Evolutionary conservation across 2,888 invertebrate species (phyloP), one percentile per base, ranked within the genome.

Genomic region (Andrena bicolor): DNA sequence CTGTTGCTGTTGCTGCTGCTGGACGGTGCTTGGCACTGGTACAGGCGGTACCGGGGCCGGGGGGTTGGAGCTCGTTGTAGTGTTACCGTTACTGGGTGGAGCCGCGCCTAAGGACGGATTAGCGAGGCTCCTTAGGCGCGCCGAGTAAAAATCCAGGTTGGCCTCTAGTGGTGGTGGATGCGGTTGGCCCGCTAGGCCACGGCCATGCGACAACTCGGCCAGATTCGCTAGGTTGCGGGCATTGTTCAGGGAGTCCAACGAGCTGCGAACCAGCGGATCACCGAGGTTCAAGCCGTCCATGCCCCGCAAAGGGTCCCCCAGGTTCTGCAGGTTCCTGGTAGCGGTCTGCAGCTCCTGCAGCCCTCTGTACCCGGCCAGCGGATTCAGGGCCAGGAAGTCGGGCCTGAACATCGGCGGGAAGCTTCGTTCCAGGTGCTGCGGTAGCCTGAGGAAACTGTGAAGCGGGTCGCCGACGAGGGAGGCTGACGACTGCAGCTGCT

Each of bases 111-210:
- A 98, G 96, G 98, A 97, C 96, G 97, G 97, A 95, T 97, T 98
- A 96, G 99, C 99, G 96, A 99, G 97, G 96, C 99, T 98, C 96
- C 99, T 97, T 96, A 99, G 97, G 96, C 99, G 97, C 97, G 99
- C 98, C 95, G 99, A 99, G 97, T 99, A 99, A 97, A 99, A 99
- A 97, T 99, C 99, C 96, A 98, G 97, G 95, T 97, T 97, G 94
- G 97, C 97, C 96, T 97, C 98, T 91, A 97, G 95, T 94, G 96
- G 96, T 88, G 96, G 95, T 88, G 96, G 96, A 94, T 96, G 96
- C 58, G 90, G 87, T 71, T 92, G 92, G n/a, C 91, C 89, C 7
- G 91, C 86, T 0, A 93, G 84, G 0, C 91, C 91, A 16, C 94
- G 90, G 20, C 92, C 92, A 56, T 87, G 90, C 23, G 94, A 93